Conservation (phyloP, 2,113 vertebrate genomes). For the Dicrurus megarhynchus region DNA sequence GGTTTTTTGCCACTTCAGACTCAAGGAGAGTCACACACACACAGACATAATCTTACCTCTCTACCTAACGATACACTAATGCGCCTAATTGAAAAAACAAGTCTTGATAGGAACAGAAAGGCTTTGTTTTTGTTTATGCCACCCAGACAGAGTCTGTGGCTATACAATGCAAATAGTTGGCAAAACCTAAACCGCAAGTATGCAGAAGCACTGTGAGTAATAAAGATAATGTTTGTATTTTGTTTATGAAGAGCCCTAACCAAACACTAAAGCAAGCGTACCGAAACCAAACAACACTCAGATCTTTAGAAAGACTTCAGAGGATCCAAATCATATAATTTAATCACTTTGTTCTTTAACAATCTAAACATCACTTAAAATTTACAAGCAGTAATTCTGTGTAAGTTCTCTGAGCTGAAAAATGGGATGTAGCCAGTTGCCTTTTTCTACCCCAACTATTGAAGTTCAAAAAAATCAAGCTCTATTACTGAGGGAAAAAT, state of each 20-base stretch:
- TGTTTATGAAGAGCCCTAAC: constrained; percentile 62
- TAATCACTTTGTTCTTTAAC: constrained; percentile 42
- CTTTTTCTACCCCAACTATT: not conserved
- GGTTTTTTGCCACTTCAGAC: constrained; percentile 25
- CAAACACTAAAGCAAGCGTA: constrained; percentile 41
- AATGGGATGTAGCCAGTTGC: not conserved
- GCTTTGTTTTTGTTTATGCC: constrained; percentile 61
- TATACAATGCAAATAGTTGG: constrained; percentile 64
- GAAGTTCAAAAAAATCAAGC: constrained; percentile 13
- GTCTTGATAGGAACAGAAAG: constrained; percentile 58
- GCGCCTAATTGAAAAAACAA: constrained; percentile 32
- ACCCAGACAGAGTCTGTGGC: constrained; percentile 61
- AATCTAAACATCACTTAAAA: constrained; percentile 32
- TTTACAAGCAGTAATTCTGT: constrained; percentile 25
- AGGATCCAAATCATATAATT: constrained; percentile 34
- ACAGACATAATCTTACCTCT: not conserved
- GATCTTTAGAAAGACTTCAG: constrained; percentile 43
- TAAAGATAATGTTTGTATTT: constrained; percentile 64
- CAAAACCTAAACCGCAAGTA: constrained; percentile 65
- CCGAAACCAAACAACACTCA: constrained; percentile 44
- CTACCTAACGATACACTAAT: constrained; percentile 18
- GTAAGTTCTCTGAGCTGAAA: not conserved
- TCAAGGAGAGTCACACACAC: not conserved
- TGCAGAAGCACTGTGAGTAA: constrained; percentile 56
- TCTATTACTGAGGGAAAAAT: not conserved